phyloP scores from a whole-genome alignment of 2,797 vertebrate genomes.

The Pterois miles region DNA sequence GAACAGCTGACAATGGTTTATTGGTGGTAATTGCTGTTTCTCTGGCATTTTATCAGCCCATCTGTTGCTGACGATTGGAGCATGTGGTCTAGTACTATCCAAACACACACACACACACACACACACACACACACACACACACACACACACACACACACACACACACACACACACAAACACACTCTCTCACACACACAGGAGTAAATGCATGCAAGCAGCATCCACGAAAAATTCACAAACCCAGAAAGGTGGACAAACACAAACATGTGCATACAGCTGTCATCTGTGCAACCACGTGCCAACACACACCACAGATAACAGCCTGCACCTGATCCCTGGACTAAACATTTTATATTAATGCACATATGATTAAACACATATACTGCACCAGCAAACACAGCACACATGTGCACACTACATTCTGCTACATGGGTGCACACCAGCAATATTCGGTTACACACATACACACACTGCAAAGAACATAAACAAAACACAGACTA shows the following conservation, averaged over 20 bases:
- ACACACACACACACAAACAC: conserved; percentile 8
- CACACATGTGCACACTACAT: neutral
- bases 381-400: neutral
- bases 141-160: conserved; percentile 14
- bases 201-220: no score
- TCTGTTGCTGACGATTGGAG: conserved; percentile 67
- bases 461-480: conserved; percentile 8
- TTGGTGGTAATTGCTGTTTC: conserved; percentile 69
- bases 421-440: neutral
- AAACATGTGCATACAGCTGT: conserved; percentile 28
- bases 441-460: neutral
- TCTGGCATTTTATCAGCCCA: conserved; percentile 64
- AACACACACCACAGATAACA: conserved; percentile 21
- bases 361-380: neutral
- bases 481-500: conserved; percentile 30
- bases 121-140: conserved; percentile 16
- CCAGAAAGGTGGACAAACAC: conserved; percentile 43
- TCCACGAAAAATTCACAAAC: conserved; percentile 29
- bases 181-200: no score
- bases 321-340: conserved; percentile 11
- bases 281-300: conserved; percentile 27
- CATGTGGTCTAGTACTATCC: conserved; percentile 60
- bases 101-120: conserved; percentile 25
- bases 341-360: conserved; percentile 7
- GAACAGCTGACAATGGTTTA: conserved; percentile 62